Percentiles rank a stretch among this genome's conserved stretches.
These are phyloP conservation scores for Hyles lineata DNA, from an alignment of 2,888 invertebrate genomes.

Conservation along the genomic window DNA sequence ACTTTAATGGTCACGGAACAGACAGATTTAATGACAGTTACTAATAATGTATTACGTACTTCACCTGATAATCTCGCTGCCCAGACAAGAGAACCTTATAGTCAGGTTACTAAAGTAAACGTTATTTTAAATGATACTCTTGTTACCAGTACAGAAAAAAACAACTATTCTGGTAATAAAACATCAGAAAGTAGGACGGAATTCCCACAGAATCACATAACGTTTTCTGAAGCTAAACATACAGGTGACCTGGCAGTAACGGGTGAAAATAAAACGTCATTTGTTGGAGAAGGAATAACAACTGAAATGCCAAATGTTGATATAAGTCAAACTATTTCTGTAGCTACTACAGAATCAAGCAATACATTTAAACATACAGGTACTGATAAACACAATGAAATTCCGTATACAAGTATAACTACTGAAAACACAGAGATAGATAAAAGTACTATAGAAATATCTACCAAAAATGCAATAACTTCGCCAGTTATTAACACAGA, in stretches of 20 bases:
- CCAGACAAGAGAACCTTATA: background rate
- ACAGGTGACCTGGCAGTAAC: background rate
- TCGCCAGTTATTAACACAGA: background rate
- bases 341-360: background rate
- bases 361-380: background rate
- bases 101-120: background rate
- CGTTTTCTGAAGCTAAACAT: too few species aligned
- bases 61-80: background rate
- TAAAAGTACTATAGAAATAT: background rate
- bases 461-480: background rate
- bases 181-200: background rate
- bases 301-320: conserved; percentile 2
- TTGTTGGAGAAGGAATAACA: background rate
- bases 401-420: background rate
- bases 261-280: background rate
- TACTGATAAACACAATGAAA: background rate
- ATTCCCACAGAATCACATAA: background rate
- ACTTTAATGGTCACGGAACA: background rate
- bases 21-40: background rate
- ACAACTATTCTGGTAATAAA: background rate
- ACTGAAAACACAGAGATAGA: background rate
- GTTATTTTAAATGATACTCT: too few species aligned
- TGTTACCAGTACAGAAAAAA: background rate
- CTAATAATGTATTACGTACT: background rate
- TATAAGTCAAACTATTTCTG: background rate